Percentiles rank a stretch among this genome's conserved stretches.
Conservation (phyloP, 2,888 invertebrate species). For the Epirrita christyi region DNA sequence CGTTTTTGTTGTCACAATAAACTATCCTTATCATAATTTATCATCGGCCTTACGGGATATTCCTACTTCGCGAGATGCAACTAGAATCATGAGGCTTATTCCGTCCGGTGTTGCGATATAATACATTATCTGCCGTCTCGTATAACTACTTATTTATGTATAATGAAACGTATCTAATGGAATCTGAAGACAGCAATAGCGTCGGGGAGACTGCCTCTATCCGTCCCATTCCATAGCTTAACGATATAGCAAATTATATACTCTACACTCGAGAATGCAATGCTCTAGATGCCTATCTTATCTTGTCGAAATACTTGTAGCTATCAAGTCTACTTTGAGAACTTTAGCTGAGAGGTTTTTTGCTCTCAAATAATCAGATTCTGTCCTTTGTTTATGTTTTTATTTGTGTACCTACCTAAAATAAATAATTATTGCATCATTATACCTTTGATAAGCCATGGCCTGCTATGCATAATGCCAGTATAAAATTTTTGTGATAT, state of each 20-base stretch:
- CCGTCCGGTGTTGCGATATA: conserved; percentile 29
- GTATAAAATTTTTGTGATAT: background rate
- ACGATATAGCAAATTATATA: conserved; percentile 29
- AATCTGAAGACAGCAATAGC: conserved; percentile 52
- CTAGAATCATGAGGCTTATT: conserved; percentile 15
- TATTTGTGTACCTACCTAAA: too few species aligned
- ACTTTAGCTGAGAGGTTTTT: background rate
- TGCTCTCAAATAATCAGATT: background rate
- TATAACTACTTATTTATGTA: conserved; percentile 13
- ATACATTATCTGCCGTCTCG: conserved; percentile 18
- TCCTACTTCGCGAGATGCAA: conserved; percentile 11
- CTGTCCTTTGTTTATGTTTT: too few species aligned
- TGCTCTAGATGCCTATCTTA: conserved; percentile 18
- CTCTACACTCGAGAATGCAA: conserved; percentile 15
- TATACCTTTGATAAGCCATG: background rate
- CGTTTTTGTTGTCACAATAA: conserved; percentile 22
- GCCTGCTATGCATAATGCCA: background rate
- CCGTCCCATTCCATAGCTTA: conserved; percentile 30
- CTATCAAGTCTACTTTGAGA: background rate
- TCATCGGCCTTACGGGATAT: background rate
- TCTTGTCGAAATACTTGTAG: conserved; percentile 6
- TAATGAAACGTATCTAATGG: conserved; percentile 26
- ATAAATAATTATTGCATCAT: conserved; percentile 3
- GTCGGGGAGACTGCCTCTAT: conserved; percentile 39
- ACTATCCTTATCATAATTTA: conserved; percentile 17